Evolutionary conservation across 2,797 vertebrate genomes (phyloP).

Genomic region (Sebastes matsubarae): DNA sequence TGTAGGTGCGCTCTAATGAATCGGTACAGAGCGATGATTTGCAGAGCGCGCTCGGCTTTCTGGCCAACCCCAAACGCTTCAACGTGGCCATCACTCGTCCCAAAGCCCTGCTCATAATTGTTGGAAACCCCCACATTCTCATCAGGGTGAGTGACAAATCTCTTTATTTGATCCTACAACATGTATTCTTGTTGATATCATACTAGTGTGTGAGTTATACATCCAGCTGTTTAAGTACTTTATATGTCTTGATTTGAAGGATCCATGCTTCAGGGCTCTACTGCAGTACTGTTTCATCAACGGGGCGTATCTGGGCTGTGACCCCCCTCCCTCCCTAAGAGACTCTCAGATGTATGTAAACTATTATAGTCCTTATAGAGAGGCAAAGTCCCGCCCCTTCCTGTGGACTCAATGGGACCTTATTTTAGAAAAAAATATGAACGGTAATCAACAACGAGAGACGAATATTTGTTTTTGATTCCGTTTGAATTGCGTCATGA

Average conservation of each 20-base stretch:
- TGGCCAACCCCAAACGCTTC: conserved; percentile 93
- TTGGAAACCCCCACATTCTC: conserved; percentile 95
- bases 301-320: conserved; percentile 89
- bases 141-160: conserved; percentile 79
- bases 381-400: too few species aligned
- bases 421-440: too few species aligned
- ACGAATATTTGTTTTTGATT: too few species aligned
- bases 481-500: too few species aligned
- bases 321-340: conserved; percentile 86
- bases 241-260: conserved; percentile 72
- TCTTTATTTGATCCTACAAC: not conserved
- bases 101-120: conserved; percentile 91
- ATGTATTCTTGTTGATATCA: not conserved
- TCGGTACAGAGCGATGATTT: conserved; percentile 74
- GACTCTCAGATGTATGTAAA: conserved; percentile 69
- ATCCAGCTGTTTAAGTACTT: not conserved
- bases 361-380: not conserved
- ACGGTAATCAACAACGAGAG: too few species aligned
- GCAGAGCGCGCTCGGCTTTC: conserved; percentile 86
- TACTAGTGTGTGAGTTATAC: not conserved
- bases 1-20: conserved; percentile 92
- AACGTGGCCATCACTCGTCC: conserved; percentile 95
- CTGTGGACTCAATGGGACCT: too few species aligned
- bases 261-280: conserved; percentile 89
- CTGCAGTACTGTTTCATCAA: conserved; percentile 89